Evolutionary conservation across 2,797 vertebrate genomes (phyloP).

Genomic region (Pempheris klunzingeri): DNA sequence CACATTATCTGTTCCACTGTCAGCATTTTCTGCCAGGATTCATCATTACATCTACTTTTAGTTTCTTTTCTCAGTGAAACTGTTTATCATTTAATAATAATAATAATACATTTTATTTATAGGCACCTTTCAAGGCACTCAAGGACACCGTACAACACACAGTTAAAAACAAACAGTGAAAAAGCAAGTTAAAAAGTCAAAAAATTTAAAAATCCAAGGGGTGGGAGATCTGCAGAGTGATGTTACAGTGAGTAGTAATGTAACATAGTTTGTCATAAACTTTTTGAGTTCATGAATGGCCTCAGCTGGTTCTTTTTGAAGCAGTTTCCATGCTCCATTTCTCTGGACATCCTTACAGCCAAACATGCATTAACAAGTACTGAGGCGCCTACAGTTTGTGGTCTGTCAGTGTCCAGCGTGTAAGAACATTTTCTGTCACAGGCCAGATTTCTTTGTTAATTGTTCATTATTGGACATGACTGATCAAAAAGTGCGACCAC

Average conservation of each 20-base stretch:
- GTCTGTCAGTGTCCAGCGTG: background rate
- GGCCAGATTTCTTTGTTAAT: background rate
- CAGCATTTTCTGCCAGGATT: background rate
- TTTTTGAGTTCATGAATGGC: background rate
- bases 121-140: too few species aligned
- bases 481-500: constrained; percentile 1
- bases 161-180: too few species aligned
- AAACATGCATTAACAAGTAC: background rate
- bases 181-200: too few species aligned
- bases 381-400: background rate
- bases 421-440: background rate
- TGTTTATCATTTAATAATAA: background rate
- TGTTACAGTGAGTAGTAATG: too few species aligned
- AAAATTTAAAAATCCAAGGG: too few species aligned
- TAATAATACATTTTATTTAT: too few species aligned
- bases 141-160: too few species aligned
- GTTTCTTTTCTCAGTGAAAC: background rate
- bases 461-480: background rate
- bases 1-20: background rate
- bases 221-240: too few species aligned
- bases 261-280: background rate
- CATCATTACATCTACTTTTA: background rate
- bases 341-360: background rate
- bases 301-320: background rate
- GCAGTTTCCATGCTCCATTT: background rate